Percentiles rank a stretch among this genome's conserved stretches.
phyloP scores from a whole-genome alignment of 92 coral and sea anemone genomes.

The Desmophyllum pertusum region DNA sequence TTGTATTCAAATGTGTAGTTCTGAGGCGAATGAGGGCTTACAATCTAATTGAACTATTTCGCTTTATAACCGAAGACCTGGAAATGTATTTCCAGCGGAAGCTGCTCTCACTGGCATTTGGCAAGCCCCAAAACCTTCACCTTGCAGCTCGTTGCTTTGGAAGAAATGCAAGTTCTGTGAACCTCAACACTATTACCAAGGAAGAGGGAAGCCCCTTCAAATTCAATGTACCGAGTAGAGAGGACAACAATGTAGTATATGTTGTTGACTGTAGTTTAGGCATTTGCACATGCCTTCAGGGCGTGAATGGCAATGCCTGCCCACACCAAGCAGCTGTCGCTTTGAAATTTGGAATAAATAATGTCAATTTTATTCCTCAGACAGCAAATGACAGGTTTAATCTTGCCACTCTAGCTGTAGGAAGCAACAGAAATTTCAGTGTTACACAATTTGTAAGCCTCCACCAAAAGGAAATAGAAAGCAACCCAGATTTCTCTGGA shows the following conservation, averaged over 20 bases:
- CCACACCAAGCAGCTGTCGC: conserved; percentile 70
- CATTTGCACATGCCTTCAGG: conserved; percentile 58
- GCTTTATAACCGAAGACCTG: conserved; percentile 57
- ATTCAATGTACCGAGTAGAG: conserved; percentile 53
- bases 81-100: conserved; percentile 61
- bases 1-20: conserved; percentile 57
- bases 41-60: conserved; percentile 56
- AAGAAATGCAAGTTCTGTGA: conserved; percentile 40
- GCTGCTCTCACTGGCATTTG: conserved; percentile 49
- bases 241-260: conserved; percentile 16
- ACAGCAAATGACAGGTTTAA: conserved; percentile 48
- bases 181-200: conserved; percentile 22
- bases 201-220: conserved; percentile 34
- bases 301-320: conserved; percentile 51
- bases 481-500: conserved; percentile 31
- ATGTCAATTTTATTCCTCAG: conserved; percentile 52
- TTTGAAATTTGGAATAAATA: conserved; percentile 39
- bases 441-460: conserved; percentile 51
- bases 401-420: conserved; percentile 64
- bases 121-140: conserved; percentile 48
- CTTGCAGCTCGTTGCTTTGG: conserved; percentile 62
- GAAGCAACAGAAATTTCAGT: conserved; percentile 24
- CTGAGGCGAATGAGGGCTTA: conserved; percentile 51
- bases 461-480: conserved; percentile 53
- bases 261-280: conserved; percentile 43